A percentile compares a stretch with the other conserved stretches of the same genome.
Conservation (phyloP, 2,888 invertebrate species). For the Emmelina monodactyla region DNA sequence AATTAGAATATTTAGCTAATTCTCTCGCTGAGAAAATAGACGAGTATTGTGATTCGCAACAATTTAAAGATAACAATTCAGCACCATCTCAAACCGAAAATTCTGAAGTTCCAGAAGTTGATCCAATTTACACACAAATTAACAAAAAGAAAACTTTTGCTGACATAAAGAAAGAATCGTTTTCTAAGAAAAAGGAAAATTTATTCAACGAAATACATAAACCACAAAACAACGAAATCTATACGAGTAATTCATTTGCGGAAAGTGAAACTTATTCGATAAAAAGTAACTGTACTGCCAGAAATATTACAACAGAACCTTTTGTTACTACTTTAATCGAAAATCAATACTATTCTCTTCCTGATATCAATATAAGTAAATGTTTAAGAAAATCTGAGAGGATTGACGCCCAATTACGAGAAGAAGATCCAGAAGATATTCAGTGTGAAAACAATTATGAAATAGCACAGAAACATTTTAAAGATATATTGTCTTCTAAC, state of each 20-base stretch:
- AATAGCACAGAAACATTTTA: constrained; percentile 49
- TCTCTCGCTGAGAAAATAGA: constrained; percentile 62
- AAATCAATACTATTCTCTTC: constrained; percentile 76
- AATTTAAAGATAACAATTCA: constrained; percentile 43
- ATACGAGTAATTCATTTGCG: constrained; percentile 45
- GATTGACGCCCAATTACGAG: constrained; percentile 73
- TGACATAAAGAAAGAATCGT: constrained; percentile 46
- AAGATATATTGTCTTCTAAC: constrained; percentile 42
- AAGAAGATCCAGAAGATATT: constrained; percentile 52
- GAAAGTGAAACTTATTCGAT: constrained; percentile 45
- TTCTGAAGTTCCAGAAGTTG: constrained; percentile 34
- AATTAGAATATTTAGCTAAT: constrained; percentile 57
- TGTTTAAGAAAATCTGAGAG: constrained; percentile 74
- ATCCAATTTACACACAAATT: constrained; percentile 51
- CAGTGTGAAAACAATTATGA: constrained; percentile 53
- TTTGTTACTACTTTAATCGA: constrained; percentile 63
- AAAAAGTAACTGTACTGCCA: constrained; percentile 42
- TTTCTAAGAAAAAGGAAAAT: constrained; percentile 39
- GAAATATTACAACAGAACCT: constrained; percentile 58
- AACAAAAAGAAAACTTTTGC: constrained; percentile 65
- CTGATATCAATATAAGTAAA: constrained; percentile 74
- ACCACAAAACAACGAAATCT: constrained; percentile 40
- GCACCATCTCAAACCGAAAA: constrained; percentile 29
- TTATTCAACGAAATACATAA: constrained; percentile 37
- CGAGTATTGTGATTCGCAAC: constrained; percentile 53